Evolutionary conservation across 2,113 vertebrate genomes (phyloP).

Genomic region (Paedocypris sp.): DNA sequence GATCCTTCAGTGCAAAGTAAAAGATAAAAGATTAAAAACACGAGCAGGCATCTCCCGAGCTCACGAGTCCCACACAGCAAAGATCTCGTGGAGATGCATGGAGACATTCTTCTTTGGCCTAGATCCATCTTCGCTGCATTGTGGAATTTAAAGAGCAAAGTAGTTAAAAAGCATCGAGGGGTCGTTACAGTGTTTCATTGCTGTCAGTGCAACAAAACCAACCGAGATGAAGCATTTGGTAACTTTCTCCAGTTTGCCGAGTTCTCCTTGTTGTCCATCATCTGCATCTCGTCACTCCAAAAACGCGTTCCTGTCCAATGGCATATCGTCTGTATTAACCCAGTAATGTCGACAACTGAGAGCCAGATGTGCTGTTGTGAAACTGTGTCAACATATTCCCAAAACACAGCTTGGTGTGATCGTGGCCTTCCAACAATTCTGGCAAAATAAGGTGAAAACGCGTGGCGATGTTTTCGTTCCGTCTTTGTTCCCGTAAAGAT

Average conservation of each 20-base stretch:
- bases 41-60: constrained; percentile 49
- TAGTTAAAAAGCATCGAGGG: too few species aligned
- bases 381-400: neutral
- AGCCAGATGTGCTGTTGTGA: constrained; percentile 7
- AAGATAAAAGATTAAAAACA: constrained; percentile 64
- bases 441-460: neutral
- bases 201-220: neutral
- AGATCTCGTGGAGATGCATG: neutral
- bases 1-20: constrained; percentile 65
- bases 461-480: neutral
- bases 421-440: neutral
- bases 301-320: neutral
- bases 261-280: neutral
- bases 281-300: neutral
- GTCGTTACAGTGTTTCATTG: too few species aligned
- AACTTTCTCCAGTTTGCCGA: neutral
- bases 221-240: neutral
- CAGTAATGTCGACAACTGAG: neutral
- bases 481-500: neutral
- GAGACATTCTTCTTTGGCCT: neutral
- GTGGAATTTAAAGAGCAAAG: neutral
- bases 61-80: neutral
- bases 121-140: neutral
- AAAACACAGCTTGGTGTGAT: neutral
- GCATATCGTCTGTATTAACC: neutral